A percentile compares a stretch with the other conserved stretches of the same genome.
These are phyloP conservation scores for Oophaga pumilio DNA, from an alignment of 2,113 vertebrate genomes.

Conservation along the genomic window DNA sequence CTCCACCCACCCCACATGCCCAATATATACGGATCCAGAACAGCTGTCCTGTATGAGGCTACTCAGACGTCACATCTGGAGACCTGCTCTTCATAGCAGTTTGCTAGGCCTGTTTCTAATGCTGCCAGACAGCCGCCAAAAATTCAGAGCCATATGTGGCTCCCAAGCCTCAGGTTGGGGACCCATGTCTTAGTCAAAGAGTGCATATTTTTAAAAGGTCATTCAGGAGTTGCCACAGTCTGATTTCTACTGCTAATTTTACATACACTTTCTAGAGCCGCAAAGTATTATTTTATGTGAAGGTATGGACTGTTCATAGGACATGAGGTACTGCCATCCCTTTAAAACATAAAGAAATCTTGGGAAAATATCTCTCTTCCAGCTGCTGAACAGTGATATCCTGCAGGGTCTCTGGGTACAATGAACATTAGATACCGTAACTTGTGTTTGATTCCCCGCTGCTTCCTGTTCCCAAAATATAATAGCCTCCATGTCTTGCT, in stretches of 20 bases:
- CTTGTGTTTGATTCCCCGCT: constrained; percentile 6
- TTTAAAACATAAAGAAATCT: not conserved
- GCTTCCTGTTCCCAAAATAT: not conserved
- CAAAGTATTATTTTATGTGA: not conserved
- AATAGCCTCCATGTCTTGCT: constrained; percentile 1
- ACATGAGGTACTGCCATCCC: not conserved
- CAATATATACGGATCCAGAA: too few species aligned
- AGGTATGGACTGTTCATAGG: not conserved
- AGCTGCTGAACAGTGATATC: not conserved
- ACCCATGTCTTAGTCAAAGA: not conserved
- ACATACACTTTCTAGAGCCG: not conserved
- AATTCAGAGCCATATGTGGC: too few species aligned
- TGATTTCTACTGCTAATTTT: not conserved
- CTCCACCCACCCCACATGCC: too few species aligned
- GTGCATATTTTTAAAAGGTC: not conserved
- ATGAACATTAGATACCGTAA: not conserved
- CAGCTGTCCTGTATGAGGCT: too few species aligned
- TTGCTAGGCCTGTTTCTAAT: too few species aligned
- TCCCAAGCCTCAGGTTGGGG: not conserved
- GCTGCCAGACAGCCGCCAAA: too few species aligned
- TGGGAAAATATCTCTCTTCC: not conserved
- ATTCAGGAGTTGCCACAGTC: not conserved
- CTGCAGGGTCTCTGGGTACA: not conserved
- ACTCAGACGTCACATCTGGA: too few species aligned
- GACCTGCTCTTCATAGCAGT: too few species aligned